Base-by-base conservation (phyloP, 2,888 invertebrate genomes). In the Nemotelus pantherinus region DNA sequence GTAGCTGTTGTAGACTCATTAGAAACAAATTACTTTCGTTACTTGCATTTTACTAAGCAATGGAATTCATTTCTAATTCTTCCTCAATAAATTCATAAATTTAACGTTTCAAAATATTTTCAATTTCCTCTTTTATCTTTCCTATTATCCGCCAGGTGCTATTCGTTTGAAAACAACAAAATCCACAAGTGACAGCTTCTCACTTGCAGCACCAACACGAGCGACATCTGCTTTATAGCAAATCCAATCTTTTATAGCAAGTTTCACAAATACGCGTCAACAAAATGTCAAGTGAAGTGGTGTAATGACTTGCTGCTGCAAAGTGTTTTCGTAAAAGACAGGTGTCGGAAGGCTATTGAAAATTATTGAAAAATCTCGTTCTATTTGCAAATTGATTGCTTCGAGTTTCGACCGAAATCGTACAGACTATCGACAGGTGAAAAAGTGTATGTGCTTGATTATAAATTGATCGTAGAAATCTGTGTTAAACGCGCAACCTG, bases 281-380 rank as follows among this genome's bases (percentile, higher is more conserved):
- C 47, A 47, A 67, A 50, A 67, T 48, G 67, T 67, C 67, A 67
- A 67, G 67, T 67, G 67, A 67, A 48, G 47, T 67, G 10, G 67
- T 45, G 7, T 10, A 6, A 47, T 47, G 39, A 48, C 57, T 57
- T 57, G 48, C 48, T 48, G 70, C 53, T 53, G 55, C 43, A 43
- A 53, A 70, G 70, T 70, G 53, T 53, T 70, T 70, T 53, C 39
- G 43, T 43, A 55, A 55, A 55, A 50, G 48, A 25, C 48, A 53
- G 39, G 9, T 55, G 70, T 9, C 43, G 41, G 39, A 25, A 25
- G 25, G 25, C 25, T 25, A 25, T 10, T 9, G 63, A 63, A 63
- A 47, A 41, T 10, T 58, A 41, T n/a, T 44, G 68, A 5, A 47
- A 65, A 63, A 65, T 47, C 39, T 45, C 47, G 2, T 10, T 67